Conservation (phyloP, 2,797 vertebrate species). For the Selene dorsalis region DNA sequence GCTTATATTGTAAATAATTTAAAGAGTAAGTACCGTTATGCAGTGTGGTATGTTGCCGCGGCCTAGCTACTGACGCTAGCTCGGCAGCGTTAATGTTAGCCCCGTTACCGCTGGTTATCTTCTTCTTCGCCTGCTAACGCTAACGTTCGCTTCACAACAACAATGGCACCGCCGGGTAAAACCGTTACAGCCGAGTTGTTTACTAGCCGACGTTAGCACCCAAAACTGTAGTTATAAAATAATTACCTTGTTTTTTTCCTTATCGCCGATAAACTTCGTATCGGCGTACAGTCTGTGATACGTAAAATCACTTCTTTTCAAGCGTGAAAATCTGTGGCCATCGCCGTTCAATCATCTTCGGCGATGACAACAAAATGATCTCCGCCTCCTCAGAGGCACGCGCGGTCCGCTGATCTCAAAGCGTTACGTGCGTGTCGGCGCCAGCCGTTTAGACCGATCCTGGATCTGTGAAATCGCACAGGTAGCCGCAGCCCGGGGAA, state of each 20-base stretch:
- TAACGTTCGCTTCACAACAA: constrained; percentile 69
- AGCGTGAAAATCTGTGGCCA: constrained; percentile 73
- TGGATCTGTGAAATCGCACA: background rate
- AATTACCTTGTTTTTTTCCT: constrained; percentile 50
- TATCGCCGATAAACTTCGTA: constrained; percentile 47
- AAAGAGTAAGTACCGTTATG: rapidly evolving
- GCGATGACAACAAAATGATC: constrained; percentile 71
- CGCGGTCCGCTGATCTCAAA: constrained; percentile 33
- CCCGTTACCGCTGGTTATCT: constrained; percentile 30
- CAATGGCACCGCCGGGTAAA: constrained; percentile 62
- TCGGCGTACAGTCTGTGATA: constrained; percentile 22
- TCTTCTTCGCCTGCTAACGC: constrained; percentile 42
- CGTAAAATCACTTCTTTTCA: constrained; percentile 73
- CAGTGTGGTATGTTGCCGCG: constrained; percentile 1
- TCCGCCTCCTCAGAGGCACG: constrained; percentile 40
- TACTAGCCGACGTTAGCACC: no score
- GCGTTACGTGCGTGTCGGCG: rapidly evolving
- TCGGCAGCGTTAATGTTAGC: constrained; percentile 9
- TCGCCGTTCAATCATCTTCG: constrained; percentile 76
- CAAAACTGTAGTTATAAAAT: background rate
- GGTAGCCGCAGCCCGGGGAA: background rate
- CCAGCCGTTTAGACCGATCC: background rate
- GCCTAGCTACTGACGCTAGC: constrained; percentile 37
- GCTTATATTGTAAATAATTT: background rate
- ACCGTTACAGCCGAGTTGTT: background rate